Percentiles rank a stretch among this genome's conserved stretches.
Evolutionary conservation across 2,113 vertebrate genomes (phyloP).

Genomic region (Scolopax mira): DNA sequence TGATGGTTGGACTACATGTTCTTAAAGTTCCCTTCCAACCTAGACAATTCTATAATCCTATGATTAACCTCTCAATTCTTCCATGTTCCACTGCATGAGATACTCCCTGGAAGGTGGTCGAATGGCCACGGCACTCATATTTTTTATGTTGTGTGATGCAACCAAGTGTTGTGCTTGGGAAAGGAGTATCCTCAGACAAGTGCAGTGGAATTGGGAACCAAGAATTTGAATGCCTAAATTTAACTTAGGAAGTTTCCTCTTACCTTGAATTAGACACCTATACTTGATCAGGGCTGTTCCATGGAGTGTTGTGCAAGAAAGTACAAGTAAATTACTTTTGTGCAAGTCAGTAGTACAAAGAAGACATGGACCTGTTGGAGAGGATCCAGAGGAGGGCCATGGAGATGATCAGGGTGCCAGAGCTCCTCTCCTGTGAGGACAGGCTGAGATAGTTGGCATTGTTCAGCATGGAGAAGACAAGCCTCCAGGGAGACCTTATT

Average conservation of each 20-base stretch:
- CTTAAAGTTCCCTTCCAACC: no score
- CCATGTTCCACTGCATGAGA: neutral
- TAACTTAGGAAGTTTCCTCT: neutral
- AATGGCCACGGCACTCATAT: neutral
- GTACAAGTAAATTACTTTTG: no score
- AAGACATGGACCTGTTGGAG: neutral
- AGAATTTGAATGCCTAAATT: neutral
- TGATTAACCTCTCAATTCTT: neutral
- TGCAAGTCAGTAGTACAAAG: neutral
- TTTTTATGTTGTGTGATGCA: neutral
- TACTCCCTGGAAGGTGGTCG: accelerated
- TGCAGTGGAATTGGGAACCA: neutral
- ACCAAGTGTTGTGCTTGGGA: accelerated
- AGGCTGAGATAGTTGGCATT: neutral
- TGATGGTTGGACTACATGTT: no score
- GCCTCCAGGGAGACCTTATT: neutral
- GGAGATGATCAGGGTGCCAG: neutral
- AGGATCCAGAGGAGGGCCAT: accelerated
- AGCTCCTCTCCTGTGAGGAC: neutral
- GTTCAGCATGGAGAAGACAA: neutral
- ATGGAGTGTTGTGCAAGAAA: neutral
- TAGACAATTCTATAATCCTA: no score
- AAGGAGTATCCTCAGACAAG: neutral
- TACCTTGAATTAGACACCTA: neutral
- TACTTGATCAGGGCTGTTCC: neutral